phyloP scores from a whole-genome alignment of 2,113 vertebrate genomes.

The Prionailurus bengalensis region DNA sequence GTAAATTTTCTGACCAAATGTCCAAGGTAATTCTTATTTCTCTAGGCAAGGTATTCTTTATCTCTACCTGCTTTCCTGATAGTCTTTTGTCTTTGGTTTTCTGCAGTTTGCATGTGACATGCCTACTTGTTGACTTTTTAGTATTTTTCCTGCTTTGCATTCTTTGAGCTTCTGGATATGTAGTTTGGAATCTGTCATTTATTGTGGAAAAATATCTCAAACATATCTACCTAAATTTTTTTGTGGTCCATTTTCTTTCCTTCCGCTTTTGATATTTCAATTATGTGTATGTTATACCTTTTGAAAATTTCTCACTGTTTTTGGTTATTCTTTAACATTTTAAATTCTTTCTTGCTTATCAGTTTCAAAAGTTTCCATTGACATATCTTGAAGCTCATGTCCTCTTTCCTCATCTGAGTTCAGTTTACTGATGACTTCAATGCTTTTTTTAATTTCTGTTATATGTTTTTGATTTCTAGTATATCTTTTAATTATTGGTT shows the following conservation, averaged over 20 bases:
- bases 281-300: neutral
- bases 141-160: neutral
- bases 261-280: neutral
- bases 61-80: neutral
- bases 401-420: neutral
- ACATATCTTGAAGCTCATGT: neutral
- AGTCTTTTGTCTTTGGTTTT: neutral
- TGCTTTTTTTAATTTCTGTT: neutral
- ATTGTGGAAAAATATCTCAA: neutral
- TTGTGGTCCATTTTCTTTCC: neutral
- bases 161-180: neutral
- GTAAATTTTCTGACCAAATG: neutral
- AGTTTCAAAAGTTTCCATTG: neutral
- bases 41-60: neutral
- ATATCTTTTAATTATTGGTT: neutral
- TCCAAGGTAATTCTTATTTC: neutral
- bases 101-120: neutral
- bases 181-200: neutral
- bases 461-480: neutral
- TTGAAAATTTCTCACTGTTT: neutral
- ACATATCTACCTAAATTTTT: neutral
- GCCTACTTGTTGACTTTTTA: neutral
- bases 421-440: neutral
- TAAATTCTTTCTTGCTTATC: neutral
- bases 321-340: neutral